phyloP scores from a whole-genome alignment of 2,113 vertebrate genomes.

The Sinocyclocheilus grahami region DNA sequence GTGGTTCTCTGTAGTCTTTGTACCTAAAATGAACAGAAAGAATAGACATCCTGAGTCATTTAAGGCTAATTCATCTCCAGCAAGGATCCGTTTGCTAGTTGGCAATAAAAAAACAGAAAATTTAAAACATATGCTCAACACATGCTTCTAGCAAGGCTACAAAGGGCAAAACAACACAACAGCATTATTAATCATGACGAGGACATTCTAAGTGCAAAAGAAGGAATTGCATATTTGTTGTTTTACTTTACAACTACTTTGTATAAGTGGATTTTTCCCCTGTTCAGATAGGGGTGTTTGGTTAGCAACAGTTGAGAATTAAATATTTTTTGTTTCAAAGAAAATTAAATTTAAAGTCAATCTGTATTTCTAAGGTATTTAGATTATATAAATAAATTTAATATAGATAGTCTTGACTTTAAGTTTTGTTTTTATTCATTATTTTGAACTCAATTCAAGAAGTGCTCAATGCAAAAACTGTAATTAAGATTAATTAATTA shows the following conservation, averaged over 20 bases:
- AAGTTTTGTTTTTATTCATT: too few species aligned
- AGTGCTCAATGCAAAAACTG: too few species aligned
- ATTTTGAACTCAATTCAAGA: too few species aligned
- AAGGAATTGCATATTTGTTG: not conserved
- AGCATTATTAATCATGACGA: not conserved
- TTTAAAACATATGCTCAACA: constrained; percentile 36
- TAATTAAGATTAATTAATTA: too few species aligned
- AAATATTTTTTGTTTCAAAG: too few species aligned
- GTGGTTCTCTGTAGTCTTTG: constrained; percentile 96
- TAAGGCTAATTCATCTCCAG: not conserved
- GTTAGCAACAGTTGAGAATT: too few species aligned
- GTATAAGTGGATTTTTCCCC: not conserved
- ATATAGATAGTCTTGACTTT: too few species aligned
- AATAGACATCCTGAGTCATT: not conserved
- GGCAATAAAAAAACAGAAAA: constrained; percentile 16
- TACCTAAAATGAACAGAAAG: constrained; percentile 79
- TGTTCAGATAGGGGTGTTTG: not conserved
- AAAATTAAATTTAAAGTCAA: too few species aligned
- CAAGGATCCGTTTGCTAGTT: not conserved
- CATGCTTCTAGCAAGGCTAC: not conserved
- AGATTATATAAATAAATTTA: too few species aligned
- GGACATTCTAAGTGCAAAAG: not conserved
- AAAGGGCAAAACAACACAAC: constrained; percentile 7
- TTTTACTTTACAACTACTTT: not conserved
- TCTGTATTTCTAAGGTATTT: too few species aligned